Base-by-base conservation (phyloP, 2,113 vertebrate genomes). In the Mohoua ochrocephala region DNA sequence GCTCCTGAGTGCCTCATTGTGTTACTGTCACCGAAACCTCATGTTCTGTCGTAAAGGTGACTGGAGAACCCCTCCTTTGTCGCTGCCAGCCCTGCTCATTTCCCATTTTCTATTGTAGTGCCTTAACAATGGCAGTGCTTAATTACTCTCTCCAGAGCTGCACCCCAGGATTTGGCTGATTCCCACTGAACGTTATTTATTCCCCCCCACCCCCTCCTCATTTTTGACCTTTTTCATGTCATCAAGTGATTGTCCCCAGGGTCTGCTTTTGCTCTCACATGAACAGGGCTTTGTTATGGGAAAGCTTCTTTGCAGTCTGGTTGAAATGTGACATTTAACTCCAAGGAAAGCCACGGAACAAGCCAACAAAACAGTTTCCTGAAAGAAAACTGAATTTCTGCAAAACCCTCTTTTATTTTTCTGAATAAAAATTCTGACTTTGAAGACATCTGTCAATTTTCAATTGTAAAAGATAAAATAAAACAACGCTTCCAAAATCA, bases 61-160 rank as follows among this genome's bases (percentile, higher is more conserved):
- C 86, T 76, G 83, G 33, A 96, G 92, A 84, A 96, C 92, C 35
- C 71, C 1, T 42, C 53, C 76, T 93, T 84, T 75, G 86, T 69
- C 83, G 53, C 44, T 91, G 76, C 70, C 28, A 91, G 65, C 41
- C 56, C 84, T 70, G 65, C 85, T 95, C 83, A 89, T 81, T 96
- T 97, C 96, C 96, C 95, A 45, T 91, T 89, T 75, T 75, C 92
- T 89, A 96, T 96, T 97, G 93, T 94, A 64, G 53, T 92, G 76
- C 69, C 53, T 92, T 84, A 96, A 96, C 96, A 97, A 97, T 96
- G 71, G 88, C 56, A 94, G 35, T 61, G 63, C 49, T 84, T 96
- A 89, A 96, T 95, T 92, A 50, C 57, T 75, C 79, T 84, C 44
- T 78, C 37, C 67, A 63, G 26, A 78, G 45, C 8, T 93, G 86